Base-by-base conservation (phyloP, 64 coral and sea anemone species). In the Stylophora pistillata region DNA sequence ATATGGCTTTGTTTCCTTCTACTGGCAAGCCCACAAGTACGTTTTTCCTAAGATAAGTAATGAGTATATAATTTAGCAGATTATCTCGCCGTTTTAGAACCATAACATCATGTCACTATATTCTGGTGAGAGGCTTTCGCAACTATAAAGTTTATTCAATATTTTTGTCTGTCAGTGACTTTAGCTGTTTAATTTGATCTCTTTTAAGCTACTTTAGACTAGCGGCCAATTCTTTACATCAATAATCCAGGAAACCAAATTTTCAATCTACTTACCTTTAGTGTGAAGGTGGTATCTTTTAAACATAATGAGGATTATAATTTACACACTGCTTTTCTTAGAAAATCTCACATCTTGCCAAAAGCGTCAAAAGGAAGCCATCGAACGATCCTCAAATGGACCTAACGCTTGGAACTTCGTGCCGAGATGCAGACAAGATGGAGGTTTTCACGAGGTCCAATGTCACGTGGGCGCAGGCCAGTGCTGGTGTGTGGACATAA, bases 401-500 rank as follows among this genome's bases (percentile, higher is more conserved):
- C 80, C 80, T 69, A 33, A 84, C 69, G 10, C 32, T 34, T 84
- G 80, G 61, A 52, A 71, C 23, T 95, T 95, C 71, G 58, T 95
- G 9, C 94, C 94, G 20, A 58, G 75, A 55, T 95, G 94, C 30
- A 14, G 71, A 31, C 31, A 88, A 21, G 94, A 95, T 70, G 90
- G 90, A 61, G 29, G 72, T 0, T 95, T 87, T 77, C n/a, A 73
- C 18, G 41, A 77, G 20, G 65, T 92, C 1, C 94, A 92, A 31
- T 95, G 94, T 81, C 87, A 89, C 61, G 65, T 56, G 13, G 69
- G 74, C 25, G 89, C 89, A 30, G 94, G 90, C 15, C 94, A 95
- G 56, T 95, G 94, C 59, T 95, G 94, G 94, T 95, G 94, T 61
- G 90, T 92, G 16, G 90, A 95, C 58, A 59, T 32, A 63, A 95